Evolutionary conservation across 2,888 invertebrate genomes (phyloP), one percentile per base, ranked within the genome.

Genomic region (Colletes collaris): DNA sequence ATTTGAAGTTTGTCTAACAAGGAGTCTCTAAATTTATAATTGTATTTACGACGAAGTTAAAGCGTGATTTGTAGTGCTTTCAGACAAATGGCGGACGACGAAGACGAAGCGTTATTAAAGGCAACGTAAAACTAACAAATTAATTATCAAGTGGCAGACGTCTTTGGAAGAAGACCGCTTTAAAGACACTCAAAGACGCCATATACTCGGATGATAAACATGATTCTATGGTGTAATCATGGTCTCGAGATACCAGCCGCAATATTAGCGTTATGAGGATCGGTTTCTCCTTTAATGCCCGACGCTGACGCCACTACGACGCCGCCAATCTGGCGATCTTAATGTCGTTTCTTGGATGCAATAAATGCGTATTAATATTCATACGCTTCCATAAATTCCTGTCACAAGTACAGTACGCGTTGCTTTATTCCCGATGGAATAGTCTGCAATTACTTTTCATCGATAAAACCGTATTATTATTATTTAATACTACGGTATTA

Each of bases 211-310:
- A 55, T 53, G 76, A 82, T 80, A 76, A 80, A 81, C 78, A 71
- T 37, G 55, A 82, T 75, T 79, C 44, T 68, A 67, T 35, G 67
- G 62, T 60, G 67, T 62, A 71, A 81, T 75, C 58, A 60, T 19
- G 71, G 55, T 49, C 67, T 7, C 46, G 50, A n/a, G 60, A 66
- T 56, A 53, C 68, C 67, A 56, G 70, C 37, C 68, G 82, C 72
- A 83, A 83, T 83, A 82, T 83, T 76, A 52, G 49, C 73, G 82
- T 83, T 82, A 83, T 58, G 83, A 76, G 74, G 68, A 76, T 79
- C 82, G 79, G 82, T 82, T 79, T 71, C 82, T 56, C 71, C 68
- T 77, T 82, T 79, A 83, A 81, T 50, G 82, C 66, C 50, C 40
- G 50, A 59, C 67, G 60, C 19, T 58, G 69, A 73, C 76, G 80